phyloP scores from a whole-genome alignment of 2,888 invertebrate genomes.

The Pomacea canaliculata region DNA sequence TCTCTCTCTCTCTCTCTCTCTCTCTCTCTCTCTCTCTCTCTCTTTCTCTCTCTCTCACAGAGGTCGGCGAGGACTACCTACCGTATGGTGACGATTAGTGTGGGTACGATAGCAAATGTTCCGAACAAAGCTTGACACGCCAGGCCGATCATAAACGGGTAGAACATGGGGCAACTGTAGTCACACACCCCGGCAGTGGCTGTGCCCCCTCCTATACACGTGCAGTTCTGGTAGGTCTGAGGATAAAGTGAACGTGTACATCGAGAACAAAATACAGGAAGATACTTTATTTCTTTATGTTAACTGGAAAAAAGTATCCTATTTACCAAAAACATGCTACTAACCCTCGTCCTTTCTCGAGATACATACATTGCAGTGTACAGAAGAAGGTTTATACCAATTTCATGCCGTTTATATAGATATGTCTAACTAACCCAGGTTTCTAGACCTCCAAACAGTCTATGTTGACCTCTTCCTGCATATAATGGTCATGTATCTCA shows the following conservation, averaged over 20 bases:
- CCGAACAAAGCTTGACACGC: neutral
- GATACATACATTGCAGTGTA: too few relatives aligned
- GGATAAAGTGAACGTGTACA: neutral
- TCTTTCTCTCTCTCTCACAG: too few relatives aligned
- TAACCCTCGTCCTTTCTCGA: too few relatives aligned
- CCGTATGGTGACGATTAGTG: constrained; percentile 15
- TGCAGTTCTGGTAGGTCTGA: constrained; percentile 18
- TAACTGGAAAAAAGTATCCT: too few relatives aligned
- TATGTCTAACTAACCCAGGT: too few relatives aligned
- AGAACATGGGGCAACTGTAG: constrained; percentile 25
- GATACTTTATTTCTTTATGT: too few relatives aligned
- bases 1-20: neutral
- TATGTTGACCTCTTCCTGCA: too few relatives aligned
- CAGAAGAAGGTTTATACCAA: too few relatives aligned
- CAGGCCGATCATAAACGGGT: constrained; percentile 10
- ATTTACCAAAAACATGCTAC: too few relatives aligned
- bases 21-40: neutral
- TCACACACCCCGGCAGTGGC: constrained; percentile 16
- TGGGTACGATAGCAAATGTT: constrained; percentile 8
- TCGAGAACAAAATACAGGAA: neutral
- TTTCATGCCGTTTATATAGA: too few relatives aligned
- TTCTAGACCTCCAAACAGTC: too few relatives aligned
- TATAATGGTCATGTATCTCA: too few relatives aligned
- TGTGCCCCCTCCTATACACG: constrained; percentile 10
- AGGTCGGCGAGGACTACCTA: neutral